Conservation (phyloP, 2,888 invertebrate species). For the Hemithea aestivaria region DNA sequence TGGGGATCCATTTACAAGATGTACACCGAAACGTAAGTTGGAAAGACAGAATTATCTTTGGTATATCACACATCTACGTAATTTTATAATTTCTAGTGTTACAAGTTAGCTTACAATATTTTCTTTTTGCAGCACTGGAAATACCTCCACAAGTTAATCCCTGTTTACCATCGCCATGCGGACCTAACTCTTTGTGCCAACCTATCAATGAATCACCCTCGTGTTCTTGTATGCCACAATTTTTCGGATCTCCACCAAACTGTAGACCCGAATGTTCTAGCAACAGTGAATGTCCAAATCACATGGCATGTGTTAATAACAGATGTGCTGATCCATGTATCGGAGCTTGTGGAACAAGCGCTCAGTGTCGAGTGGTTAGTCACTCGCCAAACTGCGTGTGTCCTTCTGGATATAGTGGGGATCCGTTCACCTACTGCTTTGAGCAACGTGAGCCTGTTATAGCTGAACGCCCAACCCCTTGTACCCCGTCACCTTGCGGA, state of each 20-base stretch:
- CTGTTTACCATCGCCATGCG: constrained; percentile 84
- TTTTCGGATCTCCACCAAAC: constrained; percentile 83
- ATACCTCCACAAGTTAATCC: constrained; percentile 72
- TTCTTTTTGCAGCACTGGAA: constrained; percentile 46
- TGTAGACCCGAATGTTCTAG: constrained; percentile 87
- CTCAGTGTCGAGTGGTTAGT: constrained; percentile 86
- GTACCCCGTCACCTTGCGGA: constrained; percentile 85
- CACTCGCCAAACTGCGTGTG: constrained; percentile 86
- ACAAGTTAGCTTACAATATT: no score
- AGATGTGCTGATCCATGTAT: constrained; percentile 87
- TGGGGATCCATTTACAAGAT: constrained; percentile 87
- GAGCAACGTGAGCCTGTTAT: constrained; percentile 49
- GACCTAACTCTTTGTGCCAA: constrained; percentile 82
- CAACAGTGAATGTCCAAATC: constrained; percentile 83
- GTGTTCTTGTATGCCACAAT: constrained; percentile 84
- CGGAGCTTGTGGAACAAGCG: constrained; percentile 83
- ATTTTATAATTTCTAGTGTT: no score
- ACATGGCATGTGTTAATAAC: constrained; percentile 84
- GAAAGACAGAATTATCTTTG: no score
- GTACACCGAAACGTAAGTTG: constrained; percentile 81
- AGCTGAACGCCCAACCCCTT: constrained; percentile 75
- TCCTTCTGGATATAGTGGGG: constrained; percentile 82
- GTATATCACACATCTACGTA: no score
- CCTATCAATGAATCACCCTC: constrained; percentile 80
- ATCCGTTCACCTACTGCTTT: constrained; percentile 83